Evolutionary conservation across 2,113 vertebrate genomes (phyloP), one percentile per base, ranked within the genome.

Genomic region (Sinocyclocheilus maitianheensis): DNA sequence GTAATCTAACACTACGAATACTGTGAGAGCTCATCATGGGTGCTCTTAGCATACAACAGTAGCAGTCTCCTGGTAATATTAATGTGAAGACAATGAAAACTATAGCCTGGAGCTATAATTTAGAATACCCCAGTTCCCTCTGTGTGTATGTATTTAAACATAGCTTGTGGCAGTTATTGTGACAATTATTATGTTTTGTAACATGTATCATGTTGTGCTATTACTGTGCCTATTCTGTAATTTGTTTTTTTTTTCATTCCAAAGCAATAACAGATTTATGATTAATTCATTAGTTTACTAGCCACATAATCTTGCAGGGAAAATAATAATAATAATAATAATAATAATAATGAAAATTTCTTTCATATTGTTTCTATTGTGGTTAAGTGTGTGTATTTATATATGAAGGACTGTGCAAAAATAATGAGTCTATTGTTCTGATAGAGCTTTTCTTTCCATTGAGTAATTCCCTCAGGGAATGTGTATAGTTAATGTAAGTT

Each of bases 151-250:
- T 75, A 7, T 62, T 14, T 86, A 91, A 89, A 88, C 79, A 71
- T 89, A 85, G 91, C 93, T 93, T 90, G 86, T 40, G 77, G 94
- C 82, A 62, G 65, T 92, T 88, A 37, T 63, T 22, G 60, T 89
- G 82, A 60, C 58, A 60, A 9, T 9, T 60, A 3, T 22, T 22
- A 22, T 60, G 58, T 60, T 60, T 22, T 22, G 58, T 60, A 60
- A 60, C 20, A 55, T 55, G 2, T 22, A 58, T 58, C 8, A 9
- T 60, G 58, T 60, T 22, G 20, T 22, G 58, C 58, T 9, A 22
- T 10, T 3, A 60, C 20, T 22, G 22, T 22, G 2, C 37, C 87
- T 63, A 5, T 26, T 63, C 62, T 63, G n/a, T 63, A 26, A 63
- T 63, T 63, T 63, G 62, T 6, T 77, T 80, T 55, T 74, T 37